Evolutionary conservation across 2,888 invertebrate species (phyloP).

Genomic region (Drosophila cracens): DNA sequence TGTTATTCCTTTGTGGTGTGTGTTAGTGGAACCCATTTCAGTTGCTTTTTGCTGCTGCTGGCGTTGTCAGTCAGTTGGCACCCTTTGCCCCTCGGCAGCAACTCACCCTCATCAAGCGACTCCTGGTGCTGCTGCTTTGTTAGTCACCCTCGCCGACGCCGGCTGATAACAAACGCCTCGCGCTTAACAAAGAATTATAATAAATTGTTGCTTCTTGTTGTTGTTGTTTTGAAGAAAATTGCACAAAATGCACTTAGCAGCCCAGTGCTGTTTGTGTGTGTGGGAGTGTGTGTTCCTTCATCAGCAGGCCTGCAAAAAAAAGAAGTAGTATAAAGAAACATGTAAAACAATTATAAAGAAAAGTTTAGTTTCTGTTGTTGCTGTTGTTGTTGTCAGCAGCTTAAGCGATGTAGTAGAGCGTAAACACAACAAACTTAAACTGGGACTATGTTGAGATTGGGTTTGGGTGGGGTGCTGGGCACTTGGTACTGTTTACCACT

Average conservation of each 20-base stretch:
- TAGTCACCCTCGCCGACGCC: constrained; percentile 33
- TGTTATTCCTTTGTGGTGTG: constrained; percentile 5
- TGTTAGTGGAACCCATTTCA: constrained; percentile 34
- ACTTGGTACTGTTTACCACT: constrained; percentile 48
- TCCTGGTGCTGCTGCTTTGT: constrained; percentile 9
- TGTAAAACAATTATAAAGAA: constrained; percentile 22
- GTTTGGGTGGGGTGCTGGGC: constrained; percentile 15
- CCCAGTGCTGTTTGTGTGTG: constrained; percentile 27
- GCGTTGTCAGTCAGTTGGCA: constrained; percentile 13
- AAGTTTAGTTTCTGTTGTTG: constrained; percentile 24
- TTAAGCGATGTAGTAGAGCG: constrained; percentile 70
- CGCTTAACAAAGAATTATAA: constrained; percentile 66
- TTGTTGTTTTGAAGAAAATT: constrained; percentile 65
- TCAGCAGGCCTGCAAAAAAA: constrained; percentile 79
- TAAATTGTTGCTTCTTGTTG: constrained; percentile 22
- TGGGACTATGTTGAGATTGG: constrained; percentile 16
- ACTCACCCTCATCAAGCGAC: background rate
- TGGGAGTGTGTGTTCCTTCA: constrained; percentile 44
- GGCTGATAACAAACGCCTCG: constrained; percentile 56
- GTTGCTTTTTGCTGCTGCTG: constrained; percentile 8
- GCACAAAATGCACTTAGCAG: constrained; percentile 74
- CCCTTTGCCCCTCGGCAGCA: background rate
- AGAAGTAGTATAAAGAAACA: constrained; percentile 37
- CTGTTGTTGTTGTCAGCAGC: constrained; percentile 45
- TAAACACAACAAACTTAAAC: constrained; percentile 37